These are phyloP conservation scores for Amblyjoppa proteus DNA, from an alignment of 2,888 invertebrate genomes.

Conservation along the genomic window DNA sequence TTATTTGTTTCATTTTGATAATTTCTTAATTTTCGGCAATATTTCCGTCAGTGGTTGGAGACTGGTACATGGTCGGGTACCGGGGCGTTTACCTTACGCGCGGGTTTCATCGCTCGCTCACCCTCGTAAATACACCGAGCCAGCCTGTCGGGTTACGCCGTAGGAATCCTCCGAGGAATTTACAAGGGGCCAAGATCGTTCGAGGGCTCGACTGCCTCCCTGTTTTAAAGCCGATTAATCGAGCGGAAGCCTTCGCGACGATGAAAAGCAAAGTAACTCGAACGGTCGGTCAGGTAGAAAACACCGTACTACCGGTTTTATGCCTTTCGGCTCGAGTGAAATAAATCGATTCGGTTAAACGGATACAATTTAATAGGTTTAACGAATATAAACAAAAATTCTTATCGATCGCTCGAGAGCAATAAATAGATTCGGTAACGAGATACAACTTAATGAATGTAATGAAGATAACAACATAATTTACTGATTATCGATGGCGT, in stretches of 20 bases:
- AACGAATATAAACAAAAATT: not conserved
- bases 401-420: too few relatives aligned
- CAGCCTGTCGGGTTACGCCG: not conserved
- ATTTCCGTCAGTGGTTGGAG: too few relatives aligned
- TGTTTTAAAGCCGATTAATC: slow-evolving; percentile 30
- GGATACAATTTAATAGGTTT: not conserved
- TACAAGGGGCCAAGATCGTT: slow-evolving; percentile 10
- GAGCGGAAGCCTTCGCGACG: not conserved
- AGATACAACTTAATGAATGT: too few relatives aligned
- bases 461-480: too few relatives aligned
- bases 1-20: too few relatives aligned
- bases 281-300: not conserved
- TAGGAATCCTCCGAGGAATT: slow-evolving; percentile 11
- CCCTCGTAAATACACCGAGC: slow-evolving; percentile 40
- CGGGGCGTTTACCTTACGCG: too few relatives aligned
- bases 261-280: slow-evolving; percentile 2
- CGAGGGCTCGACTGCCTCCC: not conserved
- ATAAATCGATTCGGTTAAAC: not conserved
- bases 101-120: slow-evolving; percentile 37
- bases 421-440: too few relatives aligned
- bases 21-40: too few relatives aligned
- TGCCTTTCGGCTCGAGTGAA: not conserved
- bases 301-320: not conserved
- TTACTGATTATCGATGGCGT: too few relatives aligned
- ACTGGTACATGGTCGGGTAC: too few relatives aligned